Evolutionary conservation across 2,888 invertebrate species (phyloP).

Genomic region (Drosophila barbarae): DNA sequence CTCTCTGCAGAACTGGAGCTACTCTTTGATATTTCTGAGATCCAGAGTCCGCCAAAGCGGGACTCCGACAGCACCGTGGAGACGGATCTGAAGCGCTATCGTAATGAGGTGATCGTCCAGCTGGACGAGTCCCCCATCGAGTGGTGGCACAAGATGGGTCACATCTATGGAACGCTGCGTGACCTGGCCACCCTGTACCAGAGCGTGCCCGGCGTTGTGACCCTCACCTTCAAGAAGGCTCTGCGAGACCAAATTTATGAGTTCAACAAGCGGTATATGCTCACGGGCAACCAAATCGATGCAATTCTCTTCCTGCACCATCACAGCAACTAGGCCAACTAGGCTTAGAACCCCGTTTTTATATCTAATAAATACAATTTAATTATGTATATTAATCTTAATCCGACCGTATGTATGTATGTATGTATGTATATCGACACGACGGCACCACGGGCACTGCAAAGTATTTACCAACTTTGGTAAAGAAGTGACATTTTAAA

Average conservation of each 20-base stretch:
- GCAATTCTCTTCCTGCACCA: conserved; percentile 76
- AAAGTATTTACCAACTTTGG: conserved; percentile 1
- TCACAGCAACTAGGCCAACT: conserved; percentile 40
- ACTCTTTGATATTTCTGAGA: conserved; percentile 74
- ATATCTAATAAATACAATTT: conserved; percentile 19
- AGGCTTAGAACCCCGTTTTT: conserved; percentile 9
- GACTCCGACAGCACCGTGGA: conserved; percentile 70
- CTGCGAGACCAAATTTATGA: conserved; percentile 75
- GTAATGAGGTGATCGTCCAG: conserved; percentile 75
- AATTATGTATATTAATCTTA: conserved; percentile 16
- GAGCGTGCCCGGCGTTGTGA: conserved; percentile 77
- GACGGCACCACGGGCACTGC: conserved; percentile 25
- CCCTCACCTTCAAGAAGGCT: conserved; percentile 72
- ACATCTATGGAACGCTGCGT: conserved; percentile 72
- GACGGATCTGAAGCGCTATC: conserved; percentile 75
- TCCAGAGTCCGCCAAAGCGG: conserved; percentile 47
- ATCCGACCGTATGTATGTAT: conserved; percentile 20
- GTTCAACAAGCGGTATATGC: conserved; percentile 72
- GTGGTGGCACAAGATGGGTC: conserved; percentile 78
- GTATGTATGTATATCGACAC: conserved; percentile 18
- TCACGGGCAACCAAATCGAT: conserved; percentile 75
- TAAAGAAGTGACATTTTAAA: neutral
- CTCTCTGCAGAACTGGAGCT: conserved; percentile 72
- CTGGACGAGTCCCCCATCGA: conserved; percentile 77
- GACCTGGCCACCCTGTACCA: conserved; percentile 74